Percentiles rank a stretch among this genome's conserved stretches.
phyloP scores from a whole-genome alignment of 2,888 invertebrate genomes.

The Alentia gelatinosa region DNA sequence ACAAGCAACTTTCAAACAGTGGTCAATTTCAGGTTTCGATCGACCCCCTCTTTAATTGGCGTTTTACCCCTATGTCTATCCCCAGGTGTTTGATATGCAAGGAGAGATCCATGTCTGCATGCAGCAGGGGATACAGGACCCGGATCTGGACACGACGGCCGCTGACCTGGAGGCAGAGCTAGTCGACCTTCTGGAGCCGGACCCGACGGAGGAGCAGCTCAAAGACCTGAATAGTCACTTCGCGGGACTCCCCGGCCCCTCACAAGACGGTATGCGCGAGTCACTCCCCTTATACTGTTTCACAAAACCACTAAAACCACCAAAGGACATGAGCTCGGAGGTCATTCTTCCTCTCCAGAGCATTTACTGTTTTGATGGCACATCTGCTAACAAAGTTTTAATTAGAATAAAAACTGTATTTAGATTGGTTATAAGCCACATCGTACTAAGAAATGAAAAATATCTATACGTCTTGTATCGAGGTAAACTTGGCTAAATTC shows the following conservation, averaged over 20 bases:
- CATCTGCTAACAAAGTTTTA: too few species aligned
- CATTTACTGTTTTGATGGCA: too few species aligned
- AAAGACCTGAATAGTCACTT: neutral
- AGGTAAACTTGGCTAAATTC: too few species aligned
- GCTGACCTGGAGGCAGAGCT: constrained; percentile 24
- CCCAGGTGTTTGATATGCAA: constrained; percentile 26
- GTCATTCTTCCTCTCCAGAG: too few species aligned
- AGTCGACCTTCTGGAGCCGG: neutral
- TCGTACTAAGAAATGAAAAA: too few species aligned
- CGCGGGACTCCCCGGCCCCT: neutral
- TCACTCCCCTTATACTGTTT: neutral
- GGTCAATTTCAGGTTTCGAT: neutral
- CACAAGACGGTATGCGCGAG: neutral
- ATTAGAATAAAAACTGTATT: too few species aligned
- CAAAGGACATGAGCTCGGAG: neutral
- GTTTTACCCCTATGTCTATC: neutral
- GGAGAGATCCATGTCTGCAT: neutral
- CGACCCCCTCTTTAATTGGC: neutral
- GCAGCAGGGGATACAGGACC: neutral
- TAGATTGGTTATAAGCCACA: too few species aligned
- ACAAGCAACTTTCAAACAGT: neutral
- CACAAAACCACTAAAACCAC: neutral
- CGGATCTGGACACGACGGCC: neutral
- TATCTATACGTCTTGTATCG: too few species aligned
- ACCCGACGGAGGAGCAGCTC: neutral